Evolutionary conservation across 2,113 vertebrate genomes (phyloP).

Genomic region (Gavia stellata): DNA sequence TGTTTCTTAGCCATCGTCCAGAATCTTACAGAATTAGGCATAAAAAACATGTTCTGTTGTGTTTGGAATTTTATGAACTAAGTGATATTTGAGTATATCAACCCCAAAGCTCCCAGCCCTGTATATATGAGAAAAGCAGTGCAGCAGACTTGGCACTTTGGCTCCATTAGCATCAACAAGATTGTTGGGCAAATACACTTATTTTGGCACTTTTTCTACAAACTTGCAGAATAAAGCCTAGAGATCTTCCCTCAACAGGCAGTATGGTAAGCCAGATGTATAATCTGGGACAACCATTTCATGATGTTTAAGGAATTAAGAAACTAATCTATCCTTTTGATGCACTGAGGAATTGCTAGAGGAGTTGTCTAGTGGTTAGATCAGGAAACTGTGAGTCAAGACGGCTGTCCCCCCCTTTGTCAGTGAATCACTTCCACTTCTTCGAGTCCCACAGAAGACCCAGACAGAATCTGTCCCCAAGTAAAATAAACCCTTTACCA

Average conservation of each 20-base stretch:
- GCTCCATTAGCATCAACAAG: neutral
- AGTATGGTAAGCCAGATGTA: neutral
- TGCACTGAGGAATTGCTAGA: neutral
- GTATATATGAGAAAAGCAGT: neutral
- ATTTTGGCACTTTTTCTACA: neutral
- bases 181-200: neutral
- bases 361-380: conserved; percentile 38
- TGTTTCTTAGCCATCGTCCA: neutral
- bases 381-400: conserved; percentile 52
- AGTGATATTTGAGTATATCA: neutral
- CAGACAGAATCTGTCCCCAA: conserved; percentile 29
- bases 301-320: neutral
- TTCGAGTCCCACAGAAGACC: neutral
- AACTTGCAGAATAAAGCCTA: neutral
- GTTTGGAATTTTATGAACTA: neutral
- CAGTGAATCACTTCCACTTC: conserved; percentile 58
- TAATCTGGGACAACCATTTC: neutral
- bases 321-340: conserved; percentile 15
- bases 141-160: neutral
- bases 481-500: neutral
- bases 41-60: neutral
- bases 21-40: neutral
- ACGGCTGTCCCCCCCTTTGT: neutral
- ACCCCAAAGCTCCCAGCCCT: neutral
- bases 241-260: neutral